These are phyloP conservation scores for Elaphurus davidianus DNA, from an alignment of 2,113 vertebrate species.

Conservation along the genomic window DNA sequence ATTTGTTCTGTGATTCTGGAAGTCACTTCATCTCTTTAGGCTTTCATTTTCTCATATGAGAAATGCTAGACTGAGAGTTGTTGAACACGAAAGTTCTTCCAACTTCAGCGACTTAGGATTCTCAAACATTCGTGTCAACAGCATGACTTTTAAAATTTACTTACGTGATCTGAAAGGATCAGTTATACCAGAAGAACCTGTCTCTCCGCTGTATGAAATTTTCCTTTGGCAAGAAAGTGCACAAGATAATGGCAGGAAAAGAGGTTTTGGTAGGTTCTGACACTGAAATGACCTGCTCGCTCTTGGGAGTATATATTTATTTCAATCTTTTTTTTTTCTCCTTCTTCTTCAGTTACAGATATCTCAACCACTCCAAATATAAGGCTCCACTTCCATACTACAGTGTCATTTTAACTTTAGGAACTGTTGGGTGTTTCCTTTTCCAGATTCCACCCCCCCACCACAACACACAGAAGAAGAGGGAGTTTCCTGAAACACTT, in stretches of 20 bases:
- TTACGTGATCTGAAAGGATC: neutral
- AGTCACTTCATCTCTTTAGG: neutral
- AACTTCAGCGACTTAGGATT: neutral
- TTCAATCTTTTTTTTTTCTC: neutral
- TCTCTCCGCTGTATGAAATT: neutral
- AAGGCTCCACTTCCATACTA: neutral
- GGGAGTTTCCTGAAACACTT: neutral
- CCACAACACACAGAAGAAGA: neutral
- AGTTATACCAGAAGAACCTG: neutral
- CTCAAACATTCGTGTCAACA: neutral
- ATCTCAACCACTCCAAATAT: neutral
- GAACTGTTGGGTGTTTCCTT: neutral
- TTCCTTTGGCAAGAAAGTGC: neutral
- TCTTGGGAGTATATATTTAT: neutral
- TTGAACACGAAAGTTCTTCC: neutral
- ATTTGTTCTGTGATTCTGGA: neutral
- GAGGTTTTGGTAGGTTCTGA: neutral
- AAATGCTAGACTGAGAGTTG: neutral
- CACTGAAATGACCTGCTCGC: neutral
- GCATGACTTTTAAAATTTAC: neutral
- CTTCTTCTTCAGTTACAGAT: neutral
- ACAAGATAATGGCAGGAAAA: neutral
- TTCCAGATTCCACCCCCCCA: neutral
- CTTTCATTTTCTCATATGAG: conserved; percentile 23
- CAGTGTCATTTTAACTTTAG: neutral